phyloP scores from a whole-genome alignment of 2,888 invertebrate species.

The Nemotelus pantherinus region DNA sequence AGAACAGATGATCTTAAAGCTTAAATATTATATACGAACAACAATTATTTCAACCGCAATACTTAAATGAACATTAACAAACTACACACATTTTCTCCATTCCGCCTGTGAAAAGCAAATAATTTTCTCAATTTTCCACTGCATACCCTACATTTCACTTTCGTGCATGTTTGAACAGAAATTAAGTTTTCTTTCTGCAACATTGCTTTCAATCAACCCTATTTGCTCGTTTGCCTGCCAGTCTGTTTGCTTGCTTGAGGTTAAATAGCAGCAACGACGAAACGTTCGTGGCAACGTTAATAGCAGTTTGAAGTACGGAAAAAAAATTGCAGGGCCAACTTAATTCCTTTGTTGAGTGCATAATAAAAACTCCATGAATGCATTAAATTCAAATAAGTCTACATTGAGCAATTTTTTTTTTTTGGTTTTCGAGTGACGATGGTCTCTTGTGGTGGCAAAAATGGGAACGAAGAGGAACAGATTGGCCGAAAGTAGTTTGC shows the following conservation, averaged over 20 bases:
- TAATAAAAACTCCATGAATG: constrained; percentile 42
- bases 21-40: too few species aligned
- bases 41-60: too few species aligned
- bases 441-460: too few species aligned
- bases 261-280: background rate
- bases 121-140: too few species aligned
- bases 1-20: too few species aligned
- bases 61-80: too few species aligned
- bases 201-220: constrained; percentile 29
- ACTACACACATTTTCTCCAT: too few species aligned
- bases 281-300: background rate
- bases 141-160: too few species aligned
- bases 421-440: background rate
- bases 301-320: background rate
- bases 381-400: constrained; percentile 38
- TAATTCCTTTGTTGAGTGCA: constrained; percentile 40
- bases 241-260: background rate
- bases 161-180: constrained; percentile 10
- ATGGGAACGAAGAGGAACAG: too few species aligned
- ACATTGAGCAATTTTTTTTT: background rate
- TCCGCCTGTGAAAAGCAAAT: too few species aligned
- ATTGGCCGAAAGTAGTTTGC: too few species aligned
- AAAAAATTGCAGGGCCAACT: constrained; percentile 2
- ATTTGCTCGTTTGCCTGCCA: background rate
- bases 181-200: constrained; percentile 26